Conservation (phyloP, 2,888 invertebrate genomes). For the Euzophera pinguis region DNA sequence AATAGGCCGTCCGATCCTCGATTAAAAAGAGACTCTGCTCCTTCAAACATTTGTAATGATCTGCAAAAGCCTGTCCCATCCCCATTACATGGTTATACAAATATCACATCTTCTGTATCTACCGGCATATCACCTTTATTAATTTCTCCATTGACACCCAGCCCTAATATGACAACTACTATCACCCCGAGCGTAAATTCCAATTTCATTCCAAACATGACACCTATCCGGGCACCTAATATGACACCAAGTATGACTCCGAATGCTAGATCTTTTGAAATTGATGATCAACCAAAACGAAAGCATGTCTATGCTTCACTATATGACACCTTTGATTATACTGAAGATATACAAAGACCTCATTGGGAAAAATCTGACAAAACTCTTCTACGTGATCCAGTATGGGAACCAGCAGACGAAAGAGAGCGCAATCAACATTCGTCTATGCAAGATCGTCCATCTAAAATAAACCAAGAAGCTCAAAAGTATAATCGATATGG, state of each 20-base stretch:
- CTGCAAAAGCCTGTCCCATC: conserved; percentile 29
- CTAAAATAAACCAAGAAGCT: conserved; percentile 24
- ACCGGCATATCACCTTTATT: conserved; percentile 24
- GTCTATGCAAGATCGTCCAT: conserved; percentile 20
- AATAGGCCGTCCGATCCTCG: conserved; percentile 45
- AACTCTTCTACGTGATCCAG: conserved; percentile 13
- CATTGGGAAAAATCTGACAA: conserved; percentile 28
- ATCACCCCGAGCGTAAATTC: conserved; percentile 28
- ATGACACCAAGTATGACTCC: conserved; percentile 21
- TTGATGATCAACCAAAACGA: conserved; percentile 32
- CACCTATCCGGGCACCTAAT: conserved; percentile 16
- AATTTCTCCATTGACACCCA: conserved; percentile 28
- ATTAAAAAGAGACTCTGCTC: conserved; percentile 42
- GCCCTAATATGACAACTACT: conserved; percentile 28
- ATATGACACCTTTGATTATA: conserved; percentile 35
- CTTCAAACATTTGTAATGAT: conserved; percentile 23
- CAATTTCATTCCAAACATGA: conserved; percentile 15
- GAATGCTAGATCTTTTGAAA: conserved; percentile 35
- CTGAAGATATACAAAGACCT: conserved; percentile 30
- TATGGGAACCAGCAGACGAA: conserved; percentile 18
- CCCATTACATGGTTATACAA: conserved; percentile 2
- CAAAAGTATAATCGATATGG: conserved; percentile 26
- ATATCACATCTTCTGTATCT: conserved; percentile 20
- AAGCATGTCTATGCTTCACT: conserved; percentile 56
- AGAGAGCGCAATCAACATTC: conserved; percentile 14